These are phyloP conservation scores for Sebastolobus alascanus DNA, from an alignment of 2,797 vertebrate species.

Conservation along the genomic window DNA sequence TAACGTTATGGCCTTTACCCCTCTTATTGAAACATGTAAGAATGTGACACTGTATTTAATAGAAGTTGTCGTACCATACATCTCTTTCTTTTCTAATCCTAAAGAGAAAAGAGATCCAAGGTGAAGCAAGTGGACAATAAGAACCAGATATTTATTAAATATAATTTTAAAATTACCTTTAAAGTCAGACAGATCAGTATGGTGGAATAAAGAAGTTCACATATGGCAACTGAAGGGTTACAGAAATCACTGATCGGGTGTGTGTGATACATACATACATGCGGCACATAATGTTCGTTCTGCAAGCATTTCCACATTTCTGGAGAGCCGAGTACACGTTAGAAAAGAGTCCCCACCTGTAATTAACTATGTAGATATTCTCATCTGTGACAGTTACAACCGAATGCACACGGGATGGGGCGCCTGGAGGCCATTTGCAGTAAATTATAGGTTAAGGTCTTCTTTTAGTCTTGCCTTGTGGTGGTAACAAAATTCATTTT, in stretches of 20 bases:
- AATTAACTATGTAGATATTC: conserved; percentile 11
- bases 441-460: conserved; percentile 16
- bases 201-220: conserved; percentile 80
- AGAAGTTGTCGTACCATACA: not conserved
- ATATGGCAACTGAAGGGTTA: conserved; percentile 78
- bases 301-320: conserved; percentile 55
- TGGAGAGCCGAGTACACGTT: conserved; percentile 40
- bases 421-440: conserved; percentile 15
- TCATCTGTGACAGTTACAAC: conserved; percentile 19
- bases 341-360: conserved; percentile 12
- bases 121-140: conserved; percentile 73
- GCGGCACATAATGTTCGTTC: conserved; percentile 63
- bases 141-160: conserved; percentile 90
- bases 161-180: conserved; percentile 85
- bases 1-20: not conserved
- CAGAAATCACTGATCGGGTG: conserved; percentile 73
- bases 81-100: not conserved
- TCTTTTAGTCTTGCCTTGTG: conserved; percentile 10
- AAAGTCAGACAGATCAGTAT: conserved; percentile 80
- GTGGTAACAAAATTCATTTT: conserved; percentile 25
- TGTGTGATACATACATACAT: conserved; percentile 72
- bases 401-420: conserved; percentile 5
- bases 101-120: conserved; percentile 3
- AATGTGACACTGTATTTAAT: conserved; percentile 18
- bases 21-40: not conserved